These are phyloP conservation scores for Pseudonaja textilis DNA, from an alignment of 2,113 vertebrate genomes.

Conservation along the genomic window DNA sequence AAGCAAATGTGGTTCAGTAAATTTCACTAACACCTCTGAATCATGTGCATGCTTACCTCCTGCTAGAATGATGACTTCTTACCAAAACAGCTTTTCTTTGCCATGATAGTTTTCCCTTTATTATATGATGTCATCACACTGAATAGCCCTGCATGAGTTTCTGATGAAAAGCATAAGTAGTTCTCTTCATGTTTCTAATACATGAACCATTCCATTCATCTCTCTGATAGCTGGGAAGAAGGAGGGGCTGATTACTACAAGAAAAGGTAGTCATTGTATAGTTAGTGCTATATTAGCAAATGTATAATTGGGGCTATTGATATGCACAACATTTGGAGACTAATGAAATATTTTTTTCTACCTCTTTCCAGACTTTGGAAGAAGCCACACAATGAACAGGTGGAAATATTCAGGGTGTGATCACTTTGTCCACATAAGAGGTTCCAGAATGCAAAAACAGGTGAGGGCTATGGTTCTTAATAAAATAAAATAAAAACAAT, in stretches of 20 bases:
- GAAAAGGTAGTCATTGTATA: background rate
- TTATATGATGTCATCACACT: background rate
- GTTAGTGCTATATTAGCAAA: background rate
- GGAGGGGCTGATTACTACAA: background rate
- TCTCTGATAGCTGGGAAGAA: background rate
- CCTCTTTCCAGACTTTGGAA: background rate
- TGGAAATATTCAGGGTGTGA: background rate
- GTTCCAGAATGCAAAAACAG: background rate
- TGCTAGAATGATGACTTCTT: background rate
- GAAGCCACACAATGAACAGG: background rate
- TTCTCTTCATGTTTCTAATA: conserved; percentile 5
- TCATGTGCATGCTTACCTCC: background rate
- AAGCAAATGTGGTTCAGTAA: background rate
- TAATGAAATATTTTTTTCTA: background rate
- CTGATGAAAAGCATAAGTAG: conserved; percentile 12
- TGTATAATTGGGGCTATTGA: background rate
- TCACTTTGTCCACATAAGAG: background rate
- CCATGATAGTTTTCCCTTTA: background rate
- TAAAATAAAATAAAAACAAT: background rate
- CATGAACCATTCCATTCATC: background rate
- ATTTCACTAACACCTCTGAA: background rate
- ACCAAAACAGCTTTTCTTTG: background rate
- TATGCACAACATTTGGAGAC: background rate
- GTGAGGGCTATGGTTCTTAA: background rate
- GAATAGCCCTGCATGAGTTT: background rate